Conservation (phyloP, 2,797 vertebrate species). For the Mionectes olivaceus region DNA sequence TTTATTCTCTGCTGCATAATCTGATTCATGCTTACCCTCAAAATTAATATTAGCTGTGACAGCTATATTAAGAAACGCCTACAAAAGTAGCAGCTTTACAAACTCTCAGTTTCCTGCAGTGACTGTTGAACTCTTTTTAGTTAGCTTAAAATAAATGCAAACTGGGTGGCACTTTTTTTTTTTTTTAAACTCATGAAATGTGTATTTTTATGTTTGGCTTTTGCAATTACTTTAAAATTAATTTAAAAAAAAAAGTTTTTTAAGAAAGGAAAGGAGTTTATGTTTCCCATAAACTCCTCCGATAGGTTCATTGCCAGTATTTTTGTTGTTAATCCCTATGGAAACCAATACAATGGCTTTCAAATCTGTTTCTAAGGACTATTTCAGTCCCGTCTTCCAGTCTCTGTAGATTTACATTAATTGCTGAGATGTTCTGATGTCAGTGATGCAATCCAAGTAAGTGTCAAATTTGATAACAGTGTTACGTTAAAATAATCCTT, state of each 20-base stretch:
- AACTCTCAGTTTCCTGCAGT: neutral
- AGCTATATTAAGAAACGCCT: neutral
- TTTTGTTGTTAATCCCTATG: slow-evolving; percentile 11
- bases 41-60: neutral
- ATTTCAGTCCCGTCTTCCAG: neutral
- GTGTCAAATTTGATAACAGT: neutral
- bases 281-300: neutral
- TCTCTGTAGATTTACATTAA: neutral
- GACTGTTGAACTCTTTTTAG: neutral
- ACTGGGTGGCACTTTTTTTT: neutral
- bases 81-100: neutral
- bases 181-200: neutral
- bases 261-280: neutral
- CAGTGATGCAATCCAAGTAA: neutral
- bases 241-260: neutral
- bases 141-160: neutral
- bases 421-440: neutral
- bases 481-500: neutral
- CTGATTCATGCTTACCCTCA: neutral
- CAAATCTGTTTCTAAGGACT: neutral
- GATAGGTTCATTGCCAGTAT: slow-evolving; percentile 8
- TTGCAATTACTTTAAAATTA: neutral
- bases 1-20: neutral
- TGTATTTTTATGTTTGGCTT: neutral
- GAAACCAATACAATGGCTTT: slow-evolving; percentile 9